Conservation (phyloP, 2,888 invertebrate genomes). For the Ophion ventricosus region DNA sequence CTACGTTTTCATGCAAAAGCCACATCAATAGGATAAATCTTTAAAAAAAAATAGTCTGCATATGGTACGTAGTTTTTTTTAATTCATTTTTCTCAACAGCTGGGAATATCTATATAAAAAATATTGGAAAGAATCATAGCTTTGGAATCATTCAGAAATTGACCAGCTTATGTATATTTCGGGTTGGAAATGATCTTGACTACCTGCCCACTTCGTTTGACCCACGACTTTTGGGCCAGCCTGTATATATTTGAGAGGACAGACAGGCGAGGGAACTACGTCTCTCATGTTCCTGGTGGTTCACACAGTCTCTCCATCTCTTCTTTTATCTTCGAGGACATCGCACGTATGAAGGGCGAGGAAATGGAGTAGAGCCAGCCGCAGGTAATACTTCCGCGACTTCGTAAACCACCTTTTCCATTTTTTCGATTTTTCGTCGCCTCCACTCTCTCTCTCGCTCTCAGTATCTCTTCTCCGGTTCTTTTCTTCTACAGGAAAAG, state of each 20-base stretch:
- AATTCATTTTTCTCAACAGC: no score
- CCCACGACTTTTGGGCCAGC: background rate
- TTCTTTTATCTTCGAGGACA: background rate
- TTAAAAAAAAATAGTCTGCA: no score
- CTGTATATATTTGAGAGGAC: slow-evolving; percentile 31
- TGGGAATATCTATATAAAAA: no score
- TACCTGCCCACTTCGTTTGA: no score
- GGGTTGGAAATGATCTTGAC: no score
- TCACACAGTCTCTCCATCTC: slow-evolving; percentile 10
- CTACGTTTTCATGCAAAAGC: no score
- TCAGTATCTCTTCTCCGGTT: slow-evolving; percentile 6
- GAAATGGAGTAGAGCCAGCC: slow-evolving; percentile 50
- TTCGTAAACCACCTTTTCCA: slow-evolving; percentile 13
- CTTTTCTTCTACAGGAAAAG: slow-evolving; percentile 50
- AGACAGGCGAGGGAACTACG: slow-evolving; percentile 25
- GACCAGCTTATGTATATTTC: no score
- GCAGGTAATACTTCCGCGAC: slow-evolving; percentile 63
- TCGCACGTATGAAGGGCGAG: slow-evolving; percentile 24
- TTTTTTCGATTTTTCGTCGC: slow-evolving; percentile 47
- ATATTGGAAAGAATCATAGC: no score
- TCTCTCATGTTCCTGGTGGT: slow-evolving; percentile 27
- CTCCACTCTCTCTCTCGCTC: slow-evolving; percentile 42
- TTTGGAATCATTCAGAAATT: no score
- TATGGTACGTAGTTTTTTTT: no score
- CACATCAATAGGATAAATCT: no score